phyloP scores from a whole-genome alignment of 1,140 invertebrate species.

The Orchesella cincta region DNA sequence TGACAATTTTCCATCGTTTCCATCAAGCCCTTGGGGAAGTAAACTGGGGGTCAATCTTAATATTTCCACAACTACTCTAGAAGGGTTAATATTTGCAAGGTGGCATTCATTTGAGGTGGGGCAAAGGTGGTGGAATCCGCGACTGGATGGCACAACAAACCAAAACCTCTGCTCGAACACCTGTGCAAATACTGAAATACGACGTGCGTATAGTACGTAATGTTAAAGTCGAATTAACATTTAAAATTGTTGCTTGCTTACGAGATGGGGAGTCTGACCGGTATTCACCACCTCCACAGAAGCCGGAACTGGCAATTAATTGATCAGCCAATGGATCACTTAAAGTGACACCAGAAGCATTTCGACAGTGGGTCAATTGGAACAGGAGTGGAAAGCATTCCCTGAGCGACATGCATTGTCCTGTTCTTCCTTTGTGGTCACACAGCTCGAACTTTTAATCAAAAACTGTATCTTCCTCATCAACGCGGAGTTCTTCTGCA shows the following conservation, averaged over 20 bases:
- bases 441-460: background rate
- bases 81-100: background rate
- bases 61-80: background rate
- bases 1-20: background rate
- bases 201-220: background rate
- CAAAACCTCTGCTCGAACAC: background rate
- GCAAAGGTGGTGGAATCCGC: background rate
- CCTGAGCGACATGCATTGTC: background rate
- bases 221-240: no score
- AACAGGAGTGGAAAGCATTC: background rate
- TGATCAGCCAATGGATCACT: slow-evolving; percentile 7
- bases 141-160: slow-evolving; percentile 1
- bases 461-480: slow-evolving; percentile 17
- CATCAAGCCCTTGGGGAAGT: background rate
- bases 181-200: background rate
- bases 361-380: background rate
- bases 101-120: background rate
- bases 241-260: background rate
- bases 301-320: background rate
- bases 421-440: background rate
- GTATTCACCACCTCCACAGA: background rate
- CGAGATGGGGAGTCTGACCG: background rate
- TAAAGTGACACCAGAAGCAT: background rate
- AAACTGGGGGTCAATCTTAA: background rate
- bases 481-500: background rate